Base-by-base conservation (phyloP, 2,888 invertebrate genomes). In the Eueremaeus valkanovi region DNA sequence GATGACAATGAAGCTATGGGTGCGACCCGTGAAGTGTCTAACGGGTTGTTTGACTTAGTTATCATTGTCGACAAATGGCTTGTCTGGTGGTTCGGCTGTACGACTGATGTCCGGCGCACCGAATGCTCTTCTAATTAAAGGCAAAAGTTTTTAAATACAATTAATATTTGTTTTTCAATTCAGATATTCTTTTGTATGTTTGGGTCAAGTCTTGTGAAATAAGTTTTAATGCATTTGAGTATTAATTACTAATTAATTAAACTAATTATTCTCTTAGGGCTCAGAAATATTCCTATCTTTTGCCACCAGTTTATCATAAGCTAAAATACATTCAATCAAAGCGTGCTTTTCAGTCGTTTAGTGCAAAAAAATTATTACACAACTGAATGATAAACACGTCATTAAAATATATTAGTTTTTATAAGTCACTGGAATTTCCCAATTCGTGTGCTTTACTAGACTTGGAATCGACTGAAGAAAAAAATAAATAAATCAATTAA, bases 1-100 rank as follows among this genome's bases (percentile, higher is more conserved):
- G 70, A 70, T 45, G 70, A 27, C 45, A 45, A 66, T 3, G 66
- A 40, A 9, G 66, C 66, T 21, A 31, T 31, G 9, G 40, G 66
- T 45, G 70, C 24, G 63, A n/a, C 21, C 36, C 36, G 29, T 9
- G 27, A 40, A 8, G 18, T 31, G 31, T 70, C 42, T 40, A 70
- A 45, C 31, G 45, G 66, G 24, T 66, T 36, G 29, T 66, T 42
- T 63, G 55, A 51, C 58, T 55, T 51, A 58, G 73, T 55, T 72
- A 29, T 72, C 33, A 68, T 2, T 27, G 27, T 66, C 18, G 24
- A 49, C 51, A 36, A 27, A n/a, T n/a, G n/a, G 58, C 21, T 27
- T 13, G 58, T 58, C 58, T 2, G 5, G 8, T 66, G 21, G 16
- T 36, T 66, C 36, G 63, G 33, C 55, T 75, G 75, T 9, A 75